phyloP scores from a whole-genome alignment of 2,888 invertebrate genomes.

The Hartigia nigra region DNA sequence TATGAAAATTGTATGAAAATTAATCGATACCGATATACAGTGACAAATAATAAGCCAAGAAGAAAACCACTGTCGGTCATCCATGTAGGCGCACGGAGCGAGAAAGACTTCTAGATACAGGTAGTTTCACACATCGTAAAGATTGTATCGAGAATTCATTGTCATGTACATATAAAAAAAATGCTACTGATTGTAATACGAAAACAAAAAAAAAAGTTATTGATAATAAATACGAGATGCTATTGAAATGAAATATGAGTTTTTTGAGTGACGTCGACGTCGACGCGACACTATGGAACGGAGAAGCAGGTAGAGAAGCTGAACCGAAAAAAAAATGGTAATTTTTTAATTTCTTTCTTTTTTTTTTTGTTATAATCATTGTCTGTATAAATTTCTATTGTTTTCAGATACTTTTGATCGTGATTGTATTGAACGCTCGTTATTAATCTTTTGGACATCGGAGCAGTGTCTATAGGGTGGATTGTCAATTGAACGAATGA shows the following conservation, averaged over 20 bases:
- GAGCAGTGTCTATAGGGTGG: background rate
- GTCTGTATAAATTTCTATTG: background rate
- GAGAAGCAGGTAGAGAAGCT: background rate
- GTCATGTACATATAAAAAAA: background rate
- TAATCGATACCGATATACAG: background rate
- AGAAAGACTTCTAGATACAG: background rate
- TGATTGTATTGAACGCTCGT: background rate
- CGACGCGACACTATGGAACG: background rate
- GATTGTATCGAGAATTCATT: background rate
- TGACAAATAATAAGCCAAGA: background rate
- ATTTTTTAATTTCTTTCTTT: background rate
- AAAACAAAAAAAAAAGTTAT: background rate
- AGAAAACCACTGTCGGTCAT: background rate
- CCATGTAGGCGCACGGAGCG: background rate
- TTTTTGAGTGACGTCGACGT: background rate
- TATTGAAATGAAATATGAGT: background rate
- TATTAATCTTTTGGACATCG: background rate
- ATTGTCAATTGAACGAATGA: too few relatives aligned
- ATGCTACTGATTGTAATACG: slow-evolving; percentile 3
- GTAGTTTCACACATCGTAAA: background rate
- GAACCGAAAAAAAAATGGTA: background rate
- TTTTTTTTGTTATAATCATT: background rate
- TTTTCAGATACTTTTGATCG: background rate
- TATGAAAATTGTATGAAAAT: background rate
- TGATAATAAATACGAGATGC: slow-evolving; percentile 4